Evolutionary conservation across 2,113 vertebrate genomes (phyloP).

Genomic region (Hepsetus odoe): DNA sequence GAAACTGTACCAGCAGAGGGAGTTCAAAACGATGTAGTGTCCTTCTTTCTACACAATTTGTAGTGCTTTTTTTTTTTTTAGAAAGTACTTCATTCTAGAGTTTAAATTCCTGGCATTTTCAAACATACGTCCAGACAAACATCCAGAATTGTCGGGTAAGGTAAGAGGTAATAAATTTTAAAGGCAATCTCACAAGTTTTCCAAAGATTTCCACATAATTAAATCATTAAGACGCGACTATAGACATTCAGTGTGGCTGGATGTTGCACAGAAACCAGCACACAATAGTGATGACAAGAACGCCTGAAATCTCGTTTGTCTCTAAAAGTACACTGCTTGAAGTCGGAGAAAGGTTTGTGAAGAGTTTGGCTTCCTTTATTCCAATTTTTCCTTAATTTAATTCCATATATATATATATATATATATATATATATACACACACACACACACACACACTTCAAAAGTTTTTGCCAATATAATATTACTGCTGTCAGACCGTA

Average conservation of each 20-base stretch:
- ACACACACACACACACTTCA: too few species aligned
- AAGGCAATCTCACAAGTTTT: not conserved
- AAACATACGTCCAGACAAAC: not conserved
- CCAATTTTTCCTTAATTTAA: too few species aligned
- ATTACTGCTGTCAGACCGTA: too few species aligned
- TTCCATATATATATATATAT: too few species aligned
- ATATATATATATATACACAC: too few species aligned
- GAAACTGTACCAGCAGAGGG: not conserved
- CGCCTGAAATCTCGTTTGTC: too few species aligned
- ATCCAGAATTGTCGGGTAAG: not conserved
- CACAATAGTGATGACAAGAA: not conserved
- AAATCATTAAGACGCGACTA: not conserved
- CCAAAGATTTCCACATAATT: not conserved
- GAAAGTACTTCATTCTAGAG: not conserved
- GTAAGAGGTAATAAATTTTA: too few species aligned
- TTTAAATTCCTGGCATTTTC: not conserved
- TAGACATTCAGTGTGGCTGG: too few species aligned
- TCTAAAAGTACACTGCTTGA: too few species aligned
- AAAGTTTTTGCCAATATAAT: too few species aligned
- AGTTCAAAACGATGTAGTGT: not conserved
- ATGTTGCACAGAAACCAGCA: not conserved
- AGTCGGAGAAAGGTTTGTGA: too few species aligned
- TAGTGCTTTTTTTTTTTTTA: constrained; percentile 5
- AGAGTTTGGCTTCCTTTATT: too few species aligned
- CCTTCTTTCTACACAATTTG: not conserved